phyloP scores from a whole-genome alignment of 2,113 vertebrate species.

The Acrocephalus arundinaceus region DNA sequence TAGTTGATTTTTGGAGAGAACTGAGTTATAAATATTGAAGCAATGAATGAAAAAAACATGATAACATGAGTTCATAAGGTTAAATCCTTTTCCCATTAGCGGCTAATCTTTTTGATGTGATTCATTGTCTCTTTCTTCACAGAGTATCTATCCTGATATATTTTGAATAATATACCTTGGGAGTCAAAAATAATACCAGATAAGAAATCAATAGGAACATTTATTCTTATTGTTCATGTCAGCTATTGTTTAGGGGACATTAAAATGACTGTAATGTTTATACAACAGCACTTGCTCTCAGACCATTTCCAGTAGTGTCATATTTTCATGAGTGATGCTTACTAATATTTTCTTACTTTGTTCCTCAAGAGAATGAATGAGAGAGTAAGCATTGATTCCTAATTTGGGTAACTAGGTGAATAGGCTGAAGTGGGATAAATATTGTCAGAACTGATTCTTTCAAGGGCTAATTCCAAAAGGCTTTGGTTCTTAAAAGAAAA shows the following conservation, averaged over 20 bases:
- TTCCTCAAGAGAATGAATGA: background rate
- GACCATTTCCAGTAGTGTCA: background rate
- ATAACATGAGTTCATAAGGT: background rate
- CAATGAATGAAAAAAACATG: background rate
- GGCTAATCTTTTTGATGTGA: background rate
- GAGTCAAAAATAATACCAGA: background rate
- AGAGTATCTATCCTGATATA: background rate
- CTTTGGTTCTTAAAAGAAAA: background rate
- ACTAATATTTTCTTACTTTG: background rate
- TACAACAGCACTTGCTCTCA: background rate
- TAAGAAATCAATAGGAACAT: conserved; percentile 38
- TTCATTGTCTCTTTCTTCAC: background rate
- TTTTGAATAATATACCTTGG: background rate
- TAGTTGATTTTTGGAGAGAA: background rate
- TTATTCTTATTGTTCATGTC: conserved; percentile 21
- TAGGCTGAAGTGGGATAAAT: background rate
- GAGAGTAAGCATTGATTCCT: background rate
- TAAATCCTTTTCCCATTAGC: background rate
- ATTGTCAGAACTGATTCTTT: background rate
- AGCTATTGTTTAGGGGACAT: background rate
- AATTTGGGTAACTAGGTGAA: background rate
- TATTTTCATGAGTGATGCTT: background rate
- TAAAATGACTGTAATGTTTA: conserved; percentile 14
- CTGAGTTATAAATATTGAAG: background rate
- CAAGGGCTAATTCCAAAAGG: background rate